phyloP scores from a whole-genome alignment of 1,140 invertebrate species.

The Zaprionus davidi region DNA sequence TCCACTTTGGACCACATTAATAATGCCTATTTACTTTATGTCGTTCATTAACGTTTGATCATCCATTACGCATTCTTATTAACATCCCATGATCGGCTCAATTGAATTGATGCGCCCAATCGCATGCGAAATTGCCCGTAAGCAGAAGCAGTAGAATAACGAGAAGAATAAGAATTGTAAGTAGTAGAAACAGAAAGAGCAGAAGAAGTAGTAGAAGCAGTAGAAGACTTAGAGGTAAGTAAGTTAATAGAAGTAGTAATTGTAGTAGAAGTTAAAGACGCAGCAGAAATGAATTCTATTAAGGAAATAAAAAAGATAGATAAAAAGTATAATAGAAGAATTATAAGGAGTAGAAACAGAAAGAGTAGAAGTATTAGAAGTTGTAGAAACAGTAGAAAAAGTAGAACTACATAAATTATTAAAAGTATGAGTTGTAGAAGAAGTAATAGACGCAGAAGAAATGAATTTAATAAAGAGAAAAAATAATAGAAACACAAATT shows the following conservation, averaged over 20 bases:
- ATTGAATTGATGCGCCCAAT: conserved; percentile 3
- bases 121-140: neutral
- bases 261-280: too few species aligned
- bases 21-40: conserved; percentile 8
- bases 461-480: neutral
- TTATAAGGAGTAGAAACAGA: neutral
- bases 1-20: neutral
- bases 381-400: too few species aligned
- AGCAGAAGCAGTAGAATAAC: neutral
- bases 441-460: too few species aligned
- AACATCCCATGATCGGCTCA: conserved; percentile 4
- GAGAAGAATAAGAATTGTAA: neutral
- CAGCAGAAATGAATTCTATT: too few species aligned
- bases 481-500: too few species aligned
- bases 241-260: too few species aligned
- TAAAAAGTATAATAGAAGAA: neutral
- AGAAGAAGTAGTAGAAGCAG: neutral
- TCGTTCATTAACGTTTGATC: conserved; percentile 4
- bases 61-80: neutral
- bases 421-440: too few species aligned
- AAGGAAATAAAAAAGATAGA: too few species aligned
- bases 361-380: neutral
- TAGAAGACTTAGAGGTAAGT: too few species aligned
- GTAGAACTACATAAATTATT: too few species aligned
- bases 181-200: neutral